Base-by-base conservation (phyloP, 2,888 invertebrate species). In the Hedya salicella region DNA sequence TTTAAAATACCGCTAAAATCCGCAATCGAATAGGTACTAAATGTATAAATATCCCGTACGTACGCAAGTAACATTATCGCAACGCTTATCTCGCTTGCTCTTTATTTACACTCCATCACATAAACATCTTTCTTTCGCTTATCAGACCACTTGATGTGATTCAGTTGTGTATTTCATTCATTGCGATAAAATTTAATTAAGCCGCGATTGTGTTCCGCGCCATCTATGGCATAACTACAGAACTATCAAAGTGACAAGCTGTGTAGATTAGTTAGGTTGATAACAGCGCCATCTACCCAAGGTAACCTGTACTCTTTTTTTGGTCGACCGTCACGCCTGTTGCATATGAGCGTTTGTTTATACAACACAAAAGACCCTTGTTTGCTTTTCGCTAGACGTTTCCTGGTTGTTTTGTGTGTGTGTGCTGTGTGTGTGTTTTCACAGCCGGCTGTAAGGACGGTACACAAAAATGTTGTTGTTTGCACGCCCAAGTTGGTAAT, bases 341-440 rank as follows among this genome's bases (percentile, higher is more conserved):
- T 91, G 91, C 92, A 88, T 89, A 87, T 88, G 81, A 85, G 80
- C 87, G 82, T 91, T 92, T 92, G 92, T 92, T 92, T 91, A 92
- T 90, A 88, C 89, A 91, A 89, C 81, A 91, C 90, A 92, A 92
- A 90, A 91, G 91, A 89, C 91, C 92, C 91, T 86, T 92, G 92
- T 92, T 92, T 92, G 91, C 91, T 92, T 91, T 92, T 90, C 90
- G 91, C 92, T 92, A 92, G 91, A 91, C 92, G 90, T 92, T 92
- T 92, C 91, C 92, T 92, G 92, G 92, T 91, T 91, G 88, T 91
- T 91, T 90, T 90, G 90, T 91, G 87, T 90, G 89, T 84, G 81
- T 75, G 77, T 76, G 71, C 66, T 75, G 75, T 78, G 81, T 81
- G 66, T 75, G 78, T 88, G 88, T 91, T 90, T 91, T 89, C 86